Conservation (phyloP, 1,140 invertebrate species). For the Rhyacophila brunnea region DNA sequence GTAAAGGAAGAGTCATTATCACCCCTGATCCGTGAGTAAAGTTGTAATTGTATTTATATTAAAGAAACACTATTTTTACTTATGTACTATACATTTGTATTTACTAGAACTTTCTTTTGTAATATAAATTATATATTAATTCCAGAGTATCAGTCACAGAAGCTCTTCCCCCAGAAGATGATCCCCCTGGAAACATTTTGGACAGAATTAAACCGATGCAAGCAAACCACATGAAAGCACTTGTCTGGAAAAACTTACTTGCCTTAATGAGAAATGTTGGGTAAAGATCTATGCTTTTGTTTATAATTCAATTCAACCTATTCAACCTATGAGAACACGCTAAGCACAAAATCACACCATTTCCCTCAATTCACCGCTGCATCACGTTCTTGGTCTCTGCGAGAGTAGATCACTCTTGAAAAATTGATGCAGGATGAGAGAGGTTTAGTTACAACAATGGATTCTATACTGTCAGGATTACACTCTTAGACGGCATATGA, state of each 20-base stretch:
- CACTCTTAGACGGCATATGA: too few relatives aligned
- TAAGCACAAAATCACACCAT: too few relatives aligned
- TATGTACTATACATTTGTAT: too few relatives aligned
- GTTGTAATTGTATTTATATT: too few relatives aligned
- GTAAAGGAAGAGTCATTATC: constrained; percentile 60
- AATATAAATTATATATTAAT: constrained; percentile 8
- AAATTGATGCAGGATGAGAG: too few relatives aligned
- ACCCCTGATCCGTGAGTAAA: constrained; percentile 42
- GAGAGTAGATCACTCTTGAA: too few relatives aligned
- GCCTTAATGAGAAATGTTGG: constrained; percentile 89
- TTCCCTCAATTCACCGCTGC: too few relatives aligned
- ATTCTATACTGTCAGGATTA: too few relatives aligned
- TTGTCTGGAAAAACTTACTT: constrained; percentile 90
- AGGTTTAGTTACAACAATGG: too few relatives aligned
- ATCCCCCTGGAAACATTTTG: constrained; percentile 48
- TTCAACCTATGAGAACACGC: too few relatives aligned
- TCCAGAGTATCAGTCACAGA: constrained; percentile 44
- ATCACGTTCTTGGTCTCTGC: too few relatives aligned
- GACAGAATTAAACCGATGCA: constrained; percentile 68
- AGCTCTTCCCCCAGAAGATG: constrained; percentile 62
- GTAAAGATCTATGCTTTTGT: constrained; percentile 52
- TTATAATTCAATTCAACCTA: background rate
- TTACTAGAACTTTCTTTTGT: too few relatives aligned
- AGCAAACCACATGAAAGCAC: constrained; percentile 72
- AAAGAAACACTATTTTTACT: constrained; percentile 1